Evolutionary conservation across 2,797 vertebrate genomes (phyloP).

Genomic region (Eupleurogrammus muticus): DNA sequence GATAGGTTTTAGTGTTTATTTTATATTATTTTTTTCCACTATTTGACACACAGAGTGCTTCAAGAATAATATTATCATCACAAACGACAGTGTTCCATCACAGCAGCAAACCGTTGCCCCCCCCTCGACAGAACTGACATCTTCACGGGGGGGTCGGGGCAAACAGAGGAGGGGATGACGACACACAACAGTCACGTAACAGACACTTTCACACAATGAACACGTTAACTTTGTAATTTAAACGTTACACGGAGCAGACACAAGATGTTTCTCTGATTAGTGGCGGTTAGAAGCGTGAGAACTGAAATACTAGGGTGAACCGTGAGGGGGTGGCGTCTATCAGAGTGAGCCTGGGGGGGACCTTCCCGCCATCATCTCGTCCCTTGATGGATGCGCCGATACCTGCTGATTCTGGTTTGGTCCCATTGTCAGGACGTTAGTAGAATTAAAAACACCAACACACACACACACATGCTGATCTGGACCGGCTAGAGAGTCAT

Average conservation of each 20-base stretch:
- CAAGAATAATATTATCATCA: constrained; percentile 85
- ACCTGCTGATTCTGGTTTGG: constrained; percentile 43
- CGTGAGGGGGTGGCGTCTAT: constrained; percentile 37
- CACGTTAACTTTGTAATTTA: constrained; percentile 65
- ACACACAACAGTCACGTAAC: constrained; percentile 78
- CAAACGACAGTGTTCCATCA: constrained; percentile 82
- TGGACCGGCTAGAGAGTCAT: constrained; percentile 22
- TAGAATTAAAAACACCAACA: constrained; percentile 65
- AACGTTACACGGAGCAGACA: constrained; percentile 75
- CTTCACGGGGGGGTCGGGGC: constrained; percentile 39
- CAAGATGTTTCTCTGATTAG: constrained; percentile 54
- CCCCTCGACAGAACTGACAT: constrained; percentile 54
- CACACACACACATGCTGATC: constrained; percentile 37
- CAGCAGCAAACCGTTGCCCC: constrained; percentile 74
- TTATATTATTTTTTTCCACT: constrained; percentile 83
- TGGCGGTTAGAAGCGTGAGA: constrained; percentile 61
- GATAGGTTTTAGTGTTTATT: constrained; percentile 58
- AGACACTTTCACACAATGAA: constrained; percentile 73
- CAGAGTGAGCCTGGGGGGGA: constrained; percentile 20
- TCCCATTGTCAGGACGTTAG: constrained; percentile 59
- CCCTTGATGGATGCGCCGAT: constrained; percentile 30
- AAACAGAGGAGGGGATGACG: constrained; percentile 55
- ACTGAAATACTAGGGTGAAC: constrained; percentile 52
- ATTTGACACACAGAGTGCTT: constrained; percentile 89
- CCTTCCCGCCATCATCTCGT: constrained; percentile 13